These are phyloP conservation scores for Penelope pileata DNA, from an alignment of 2,113 vertebrate species.

Conservation along the genomic window DNA sequence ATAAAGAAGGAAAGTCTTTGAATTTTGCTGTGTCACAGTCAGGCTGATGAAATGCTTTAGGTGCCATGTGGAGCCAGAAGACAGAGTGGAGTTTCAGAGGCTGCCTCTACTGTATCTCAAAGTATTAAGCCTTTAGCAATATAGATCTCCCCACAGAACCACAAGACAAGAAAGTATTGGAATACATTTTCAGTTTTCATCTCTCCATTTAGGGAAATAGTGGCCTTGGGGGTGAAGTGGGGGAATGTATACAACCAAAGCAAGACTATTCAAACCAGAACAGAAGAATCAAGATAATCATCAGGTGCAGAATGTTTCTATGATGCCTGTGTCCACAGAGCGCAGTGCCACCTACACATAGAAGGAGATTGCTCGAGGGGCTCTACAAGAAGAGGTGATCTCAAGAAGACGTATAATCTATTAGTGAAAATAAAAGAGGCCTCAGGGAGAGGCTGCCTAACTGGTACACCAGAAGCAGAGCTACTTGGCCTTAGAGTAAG, in stretches of 20 bases:
- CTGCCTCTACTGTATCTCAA: not conserved
- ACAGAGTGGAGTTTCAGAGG: not conserved
- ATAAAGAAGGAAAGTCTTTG: not conserved
- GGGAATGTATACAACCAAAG: not conserved
- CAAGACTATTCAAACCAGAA: not conserved
- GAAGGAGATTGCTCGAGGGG: not conserved
- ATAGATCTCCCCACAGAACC: not conserved
- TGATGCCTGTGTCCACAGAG: not conserved
- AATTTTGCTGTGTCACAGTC: not conserved
- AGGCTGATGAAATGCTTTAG: not conserved
- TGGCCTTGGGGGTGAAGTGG: too few relatives aligned
- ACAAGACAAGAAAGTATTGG: not conserved
- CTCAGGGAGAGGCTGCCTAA: not conserved
- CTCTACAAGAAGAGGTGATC: not conserved
- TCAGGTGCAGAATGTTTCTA: not conserved
- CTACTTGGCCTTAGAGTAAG: not conserved
- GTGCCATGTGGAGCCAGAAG: not conserved
- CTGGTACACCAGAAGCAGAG: not conserved
- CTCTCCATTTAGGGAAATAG: not conserved
- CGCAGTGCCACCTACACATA: not conserved
- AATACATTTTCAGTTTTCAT: not conserved
- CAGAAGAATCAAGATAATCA: not conserved
- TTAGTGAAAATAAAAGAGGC: not conserved
- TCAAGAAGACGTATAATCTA: not conserved
- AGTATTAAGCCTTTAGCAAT: not conserved